Evolutionary conservation across 2,113 vertebrate genomes (phyloP), one percentile per base, ranked within the genome.

Genomic region (Rana temporaria): DNA sequence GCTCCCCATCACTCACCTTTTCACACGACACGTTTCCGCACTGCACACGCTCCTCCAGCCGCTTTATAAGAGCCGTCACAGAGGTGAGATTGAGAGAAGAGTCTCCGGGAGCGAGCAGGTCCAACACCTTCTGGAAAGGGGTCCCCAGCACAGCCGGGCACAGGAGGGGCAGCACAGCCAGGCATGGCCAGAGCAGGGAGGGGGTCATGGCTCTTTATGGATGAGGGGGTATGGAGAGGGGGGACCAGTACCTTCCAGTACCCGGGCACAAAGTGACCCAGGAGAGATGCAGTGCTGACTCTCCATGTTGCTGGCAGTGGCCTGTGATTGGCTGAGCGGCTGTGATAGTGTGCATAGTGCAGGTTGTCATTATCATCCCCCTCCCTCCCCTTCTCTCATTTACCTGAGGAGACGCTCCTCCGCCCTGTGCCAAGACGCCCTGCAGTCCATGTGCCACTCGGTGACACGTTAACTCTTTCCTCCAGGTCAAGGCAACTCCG

Each of bases 31-130:
- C 67, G 16, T 69, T 79, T 20, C 38, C 18, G 30, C 78, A 81
- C 22, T 81, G 78, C 78, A 69, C 78, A 81, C 78, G 78, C 20
- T 81, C 78, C n/a, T 81, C 66, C 78, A 81, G 78, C 42, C 6
- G 30, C 78, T 81, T 70, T 81, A 81, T 81, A 81, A 81, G 78
- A 26, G 32, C 32, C 0, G 6, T 26, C 17, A 63, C 56, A 1
- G 67, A 56, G 30, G 12, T 71, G 9, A 2, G 6, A 19, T 63
- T 70, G 12, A 81, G 78, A 42, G 57, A 16, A 52, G 78, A 19
- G 20, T 62, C 56, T 42, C 67, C 67, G 4, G 78, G 78, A 18
- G 78, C 19, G 22, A 81, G 24, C 8, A 63, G 78, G 16, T 24
- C 1, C 11, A 81, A 56, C 20, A 81, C 78, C 18, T 22, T 62